These are phyloP conservation scores for Chrysocyon brachyurus DNA, from an alignment of 2,797 vertebrate species.

Conservation along the genomic window DNA sequence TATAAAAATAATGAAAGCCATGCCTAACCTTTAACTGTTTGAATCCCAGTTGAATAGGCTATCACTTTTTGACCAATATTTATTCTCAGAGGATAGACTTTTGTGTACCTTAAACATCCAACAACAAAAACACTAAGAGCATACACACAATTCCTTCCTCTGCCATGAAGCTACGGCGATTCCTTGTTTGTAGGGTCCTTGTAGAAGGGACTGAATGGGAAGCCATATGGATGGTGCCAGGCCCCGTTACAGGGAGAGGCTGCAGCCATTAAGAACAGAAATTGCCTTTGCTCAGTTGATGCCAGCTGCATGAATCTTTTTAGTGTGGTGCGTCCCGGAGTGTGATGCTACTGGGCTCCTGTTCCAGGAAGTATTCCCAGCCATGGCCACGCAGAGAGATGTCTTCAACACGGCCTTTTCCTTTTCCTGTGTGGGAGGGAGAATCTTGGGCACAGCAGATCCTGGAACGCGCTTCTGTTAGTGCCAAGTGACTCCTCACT, in stretches of 20 bases:
- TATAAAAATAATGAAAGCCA: conserved; percentile 62
- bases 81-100: conserved; percentile 35
- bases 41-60: conserved; percentile 31
- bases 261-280: conserved; percentile 33
- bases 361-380: conserved; percentile 21
- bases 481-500: neutral
- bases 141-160: neutral
- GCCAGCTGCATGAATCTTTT: conserved; percentile 9
- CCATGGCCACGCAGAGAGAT: neutral
- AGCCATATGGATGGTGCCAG: neutral
- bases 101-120: conserved; percentile 63
- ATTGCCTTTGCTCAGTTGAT: conserved; percentile 49
- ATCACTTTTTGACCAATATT: conserved; percentile 50
- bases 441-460: conserved; percentile 7
- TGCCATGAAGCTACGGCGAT: neutral
- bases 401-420: conserved; percentile 14
- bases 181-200: neutral
- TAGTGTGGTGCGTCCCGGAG: neutral
- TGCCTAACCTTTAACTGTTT: conserved; percentile 72
- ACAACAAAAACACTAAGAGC: conserved; percentile 33
- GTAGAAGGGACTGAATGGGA: conserved; percentile 15
- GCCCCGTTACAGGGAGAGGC: conserved; percentile 16
- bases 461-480: neutral
- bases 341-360: neutral
- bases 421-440: conserved; percentile 42